These are phyloP conservation scores for Drosophila carrolli DNA, from an alignment of 1,140 invertebrate genomes.

Conservation along the genomic window DNA sequence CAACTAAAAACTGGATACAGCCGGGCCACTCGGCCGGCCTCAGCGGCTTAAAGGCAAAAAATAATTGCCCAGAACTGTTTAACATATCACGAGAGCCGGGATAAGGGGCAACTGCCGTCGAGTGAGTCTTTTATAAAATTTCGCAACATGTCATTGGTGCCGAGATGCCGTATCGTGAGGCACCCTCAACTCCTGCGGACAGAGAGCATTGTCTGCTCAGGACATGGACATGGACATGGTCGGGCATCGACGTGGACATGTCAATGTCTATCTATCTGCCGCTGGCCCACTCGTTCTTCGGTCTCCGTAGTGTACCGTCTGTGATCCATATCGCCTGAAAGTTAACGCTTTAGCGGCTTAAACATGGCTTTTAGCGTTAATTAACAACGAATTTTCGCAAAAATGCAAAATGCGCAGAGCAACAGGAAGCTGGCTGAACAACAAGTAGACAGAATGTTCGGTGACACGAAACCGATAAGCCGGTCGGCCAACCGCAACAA, in stretches of 20 bases:
- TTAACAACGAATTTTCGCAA: slow-evolving; percentile 77
- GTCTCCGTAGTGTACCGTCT: slow-evolving; percentile 29
- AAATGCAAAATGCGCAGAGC: slow-evolving; percentile 66
- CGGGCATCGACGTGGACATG: slow-evolving; percentile 69
- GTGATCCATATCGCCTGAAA: slow-evolving; percentile 78
- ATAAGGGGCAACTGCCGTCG: slow-evolving; percentile 22
- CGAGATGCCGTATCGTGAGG: slow-evolving; percentile 51
- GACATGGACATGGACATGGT: slow-evolving; percentile 58
- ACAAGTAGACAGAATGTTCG: slow-evolving; percentile 73
- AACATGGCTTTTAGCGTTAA: slow-evolving; percentile 83
- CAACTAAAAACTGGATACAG: slow-evolving; percentile 73
- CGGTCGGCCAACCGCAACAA: slow-evolving; percentile 29
- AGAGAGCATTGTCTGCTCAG: slow-evolving; percentile 50
- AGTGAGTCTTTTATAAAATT: slow-evolving; percentile 83
- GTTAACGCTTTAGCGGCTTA: slow-evolving; percentile 81
- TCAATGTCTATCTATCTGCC: slow-evolving; percentile 67
- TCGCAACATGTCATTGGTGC: slow-evolving; percentile 78
- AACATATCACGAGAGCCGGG: slow-evolving; percentile 66
- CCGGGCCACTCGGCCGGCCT: neutral
- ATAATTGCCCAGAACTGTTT: slow-evolving; percentile 83
- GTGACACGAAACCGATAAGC: slow-evolving; percentile 66
- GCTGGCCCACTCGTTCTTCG: slow-evolving; percentile 17
- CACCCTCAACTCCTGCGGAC: slow-evolving; percentile 56
- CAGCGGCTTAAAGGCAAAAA: slow-evolving; percentile 52
- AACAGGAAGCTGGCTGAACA: slow-evolving; percentile 50